Evolutionary conservation across 2,888 invertebrate species (phyloP).

Genomic region (Thecophora atra): DNA sequence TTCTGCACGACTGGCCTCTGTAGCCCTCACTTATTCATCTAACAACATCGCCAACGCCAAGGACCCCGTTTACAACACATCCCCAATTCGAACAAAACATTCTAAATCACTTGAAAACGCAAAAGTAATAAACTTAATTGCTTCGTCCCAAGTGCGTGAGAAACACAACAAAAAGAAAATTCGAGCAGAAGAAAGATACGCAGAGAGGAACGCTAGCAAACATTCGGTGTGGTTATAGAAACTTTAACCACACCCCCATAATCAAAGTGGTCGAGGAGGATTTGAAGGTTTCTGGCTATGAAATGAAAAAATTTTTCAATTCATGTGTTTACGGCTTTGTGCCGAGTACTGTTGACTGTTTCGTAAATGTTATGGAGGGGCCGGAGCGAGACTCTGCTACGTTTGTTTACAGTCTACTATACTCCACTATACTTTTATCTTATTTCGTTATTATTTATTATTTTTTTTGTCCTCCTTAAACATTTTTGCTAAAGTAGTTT

Average conservation of each 20-base stretch:
- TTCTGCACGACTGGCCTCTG: neutral
- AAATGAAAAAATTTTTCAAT: slow-evolving; percentile 23
- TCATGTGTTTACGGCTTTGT: slow-evolving; percentile 2
- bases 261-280: neutral
- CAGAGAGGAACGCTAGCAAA: too few relatives aligned
- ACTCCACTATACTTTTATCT: neutral
- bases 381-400: too few relatives aligned
- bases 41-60: neutral
- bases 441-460: neutral
- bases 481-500: slow-evolving; percentile 23
- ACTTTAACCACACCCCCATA: neutral
- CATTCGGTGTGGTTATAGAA: too few relatives aligned
- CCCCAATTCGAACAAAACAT: slow-evolving; percentile 18
- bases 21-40: neutral
- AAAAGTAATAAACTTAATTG: slow-evolving; percentile 62
- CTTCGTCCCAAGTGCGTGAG: slow-evolving; percentile 48
- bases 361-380: neutral
- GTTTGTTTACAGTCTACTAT: neutral
- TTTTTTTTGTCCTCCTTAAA: neutral
- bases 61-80: neutral
- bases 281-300: neutral
- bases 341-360: neutral
- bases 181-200: neutral
- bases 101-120: slow-evolving; percentile 58
- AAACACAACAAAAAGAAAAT: neutral